Conservation (phyloP, 1,140 invertebrate species). For the Aphis craccivora region DNA sequence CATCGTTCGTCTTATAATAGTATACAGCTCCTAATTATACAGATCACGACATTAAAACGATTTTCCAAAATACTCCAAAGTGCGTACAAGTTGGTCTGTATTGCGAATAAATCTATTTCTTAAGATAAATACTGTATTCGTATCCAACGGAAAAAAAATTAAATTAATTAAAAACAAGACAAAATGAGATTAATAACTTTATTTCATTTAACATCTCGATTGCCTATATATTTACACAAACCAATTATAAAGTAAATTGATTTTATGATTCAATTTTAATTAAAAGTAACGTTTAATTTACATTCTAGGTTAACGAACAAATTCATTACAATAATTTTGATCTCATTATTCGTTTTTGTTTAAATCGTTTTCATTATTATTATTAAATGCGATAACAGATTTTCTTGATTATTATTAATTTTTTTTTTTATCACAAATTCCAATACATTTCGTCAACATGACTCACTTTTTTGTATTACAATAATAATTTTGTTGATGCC, state of each 20-base stretch:
- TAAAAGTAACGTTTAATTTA: neutral
- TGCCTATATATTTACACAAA: neutral
- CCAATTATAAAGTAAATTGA: constrained; percentile 28
- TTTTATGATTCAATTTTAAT: constrained; percentile 28
- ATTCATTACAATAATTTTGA: neutral
- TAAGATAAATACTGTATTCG: neutral
- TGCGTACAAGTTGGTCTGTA: neutral
- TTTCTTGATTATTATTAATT: neutral
- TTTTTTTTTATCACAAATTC: neutral
- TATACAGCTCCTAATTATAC: neutral
- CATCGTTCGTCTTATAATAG: neutral
- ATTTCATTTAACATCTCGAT: neutral
- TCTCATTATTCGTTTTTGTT: neutral
- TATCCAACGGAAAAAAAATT: neutral
- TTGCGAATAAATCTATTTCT: neutral
- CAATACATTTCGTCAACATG: neutral
- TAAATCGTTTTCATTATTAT: constrained; percentile 26
- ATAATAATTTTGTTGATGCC: neutral
- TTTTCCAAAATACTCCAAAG: neutral
- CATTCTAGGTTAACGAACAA: neutral
- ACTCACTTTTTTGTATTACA: neutral
- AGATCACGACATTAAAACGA: neutral
- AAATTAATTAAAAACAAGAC: neutral
- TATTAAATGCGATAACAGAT: neutral
- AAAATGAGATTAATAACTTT: neutral